Conservation (phyloP, 2,797 vertebrate genomes). For the Molothrus ater region DNA sequence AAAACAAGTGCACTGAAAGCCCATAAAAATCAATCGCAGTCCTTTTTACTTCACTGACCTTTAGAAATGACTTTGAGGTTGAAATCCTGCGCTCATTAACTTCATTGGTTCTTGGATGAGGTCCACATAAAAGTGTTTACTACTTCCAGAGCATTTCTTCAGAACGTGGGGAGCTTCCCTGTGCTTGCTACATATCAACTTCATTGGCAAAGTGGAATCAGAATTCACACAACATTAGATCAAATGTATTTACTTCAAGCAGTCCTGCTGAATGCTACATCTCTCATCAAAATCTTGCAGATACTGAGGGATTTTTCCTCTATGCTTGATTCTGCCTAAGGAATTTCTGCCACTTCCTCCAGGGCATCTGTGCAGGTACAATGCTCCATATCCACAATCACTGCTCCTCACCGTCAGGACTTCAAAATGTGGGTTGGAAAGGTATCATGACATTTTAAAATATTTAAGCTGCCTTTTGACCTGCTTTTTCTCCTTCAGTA, state of each 20-base stretch:
- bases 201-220: background rate
- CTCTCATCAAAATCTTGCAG: background rate
- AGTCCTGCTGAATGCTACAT: background rate
- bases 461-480: background rate
- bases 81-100: background rate
- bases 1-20: conserved; percentile 15
- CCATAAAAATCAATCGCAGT: background rate
- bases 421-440: rapidly evolving
- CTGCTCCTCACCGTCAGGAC: background rate
- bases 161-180: background rate
- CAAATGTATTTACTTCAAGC: background rate
- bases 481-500: background rate
- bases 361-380: background rate
- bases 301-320: background rate
- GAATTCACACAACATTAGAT: background rate
- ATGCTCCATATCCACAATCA: background rate
- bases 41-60: conserved; percentile 5
- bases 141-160: background rate
- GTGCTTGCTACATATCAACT: background rate
- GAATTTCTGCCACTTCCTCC: background rate
- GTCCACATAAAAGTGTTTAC: background rate
- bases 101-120: background rate
- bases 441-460: background rate
- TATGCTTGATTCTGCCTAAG: background rate
- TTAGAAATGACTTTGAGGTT: background rate